phyloP scores from a whole-genome alignment of 2,113 vertebrate species.

The Chlamydotis undulata region DNA sequence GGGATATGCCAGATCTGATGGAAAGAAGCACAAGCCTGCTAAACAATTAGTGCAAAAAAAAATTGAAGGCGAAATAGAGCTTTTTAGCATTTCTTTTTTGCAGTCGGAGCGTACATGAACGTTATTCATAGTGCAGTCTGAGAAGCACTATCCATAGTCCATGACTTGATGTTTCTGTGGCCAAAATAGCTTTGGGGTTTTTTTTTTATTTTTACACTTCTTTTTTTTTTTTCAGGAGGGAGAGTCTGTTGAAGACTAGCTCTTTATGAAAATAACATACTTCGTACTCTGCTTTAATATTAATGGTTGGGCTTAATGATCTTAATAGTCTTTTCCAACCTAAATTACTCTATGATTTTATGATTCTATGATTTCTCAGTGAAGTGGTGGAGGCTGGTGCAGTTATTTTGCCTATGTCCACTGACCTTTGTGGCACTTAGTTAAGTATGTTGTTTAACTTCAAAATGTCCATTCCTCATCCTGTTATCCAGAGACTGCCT shows the following conservation, averaged over 20 bases:
- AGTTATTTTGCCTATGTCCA: not conserved
- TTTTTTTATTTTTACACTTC: not conserved
- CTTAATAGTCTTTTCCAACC: not conserved
- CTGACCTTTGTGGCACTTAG: not conserved
- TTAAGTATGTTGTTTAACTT: not conserved
- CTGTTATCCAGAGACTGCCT: not conserved
- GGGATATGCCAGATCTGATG: not conserved
- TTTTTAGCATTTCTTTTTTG: not conserved
- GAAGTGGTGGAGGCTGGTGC: not conserved
- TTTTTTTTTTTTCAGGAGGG: not conserved
- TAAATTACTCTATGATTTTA: not conserved
- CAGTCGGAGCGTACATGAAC: not conserved
- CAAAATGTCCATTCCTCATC: not conserved
- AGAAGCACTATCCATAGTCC: not conserved
- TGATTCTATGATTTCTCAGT: not conserved
- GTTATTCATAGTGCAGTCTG: not conserved
- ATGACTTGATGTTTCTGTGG: not conserved
- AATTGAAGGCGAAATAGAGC: not conserved
- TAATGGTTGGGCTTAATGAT: not conserved
- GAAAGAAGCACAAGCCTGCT: not conserved
- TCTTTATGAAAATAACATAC: not conserved
- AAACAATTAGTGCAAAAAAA: not conserved
- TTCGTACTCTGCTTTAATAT: not conserved
- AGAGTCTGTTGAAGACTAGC: not conserved
- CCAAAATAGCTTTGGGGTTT: not conserved